Conservation (phyloP, 2,888 invertebrate species). For the Gordius sp. region DNA sequence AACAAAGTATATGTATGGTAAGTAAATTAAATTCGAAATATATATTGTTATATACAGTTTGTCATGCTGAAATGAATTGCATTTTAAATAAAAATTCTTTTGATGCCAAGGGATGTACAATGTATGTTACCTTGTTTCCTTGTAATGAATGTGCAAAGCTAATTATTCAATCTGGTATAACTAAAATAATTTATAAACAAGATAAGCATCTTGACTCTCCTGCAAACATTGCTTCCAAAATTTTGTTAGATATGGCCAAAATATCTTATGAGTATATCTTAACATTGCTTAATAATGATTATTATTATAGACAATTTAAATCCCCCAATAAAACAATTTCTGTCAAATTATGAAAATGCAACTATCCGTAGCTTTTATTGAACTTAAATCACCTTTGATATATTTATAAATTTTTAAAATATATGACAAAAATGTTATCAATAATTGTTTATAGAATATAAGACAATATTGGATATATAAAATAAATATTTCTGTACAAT, state of each 20-base stretch:
- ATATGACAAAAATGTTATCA: no score
- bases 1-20: slow-evolving; percentile 61
- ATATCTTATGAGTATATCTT: background rate
- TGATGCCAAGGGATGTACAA: slow-evolving; percentile 46
- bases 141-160: slow-evolving; percentile 93
- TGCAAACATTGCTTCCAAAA: slow-evolving; percentile 5
- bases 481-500: no score
- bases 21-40: slow-evolving; percentile 21
- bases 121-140: slow-evolving; percentile 71
- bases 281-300: no score
- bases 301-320: no score
- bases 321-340: no score
- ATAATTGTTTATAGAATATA: no score
- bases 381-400: no score
- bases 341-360: no score
- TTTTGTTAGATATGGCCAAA: background rate
- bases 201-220: background rate
- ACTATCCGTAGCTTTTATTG: no score
- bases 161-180: slow-evolving; percentile 72
- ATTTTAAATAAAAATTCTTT: slow-evolving; percentile 61
- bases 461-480: no score
- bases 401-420: no score
- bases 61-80: slow-evolving; percentile 91
- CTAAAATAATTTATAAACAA: slow-evolving; percentile 28
- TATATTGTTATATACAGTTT: slow-evolving; percentile 52